Percentiles rank a stretch among this genome's conserved stretches.
These are phyloP conservation scores for Neuroscelio doddi DNA, from an alignment of 2,888 invertebrate species.

Conservation along the genomic window DNA sequence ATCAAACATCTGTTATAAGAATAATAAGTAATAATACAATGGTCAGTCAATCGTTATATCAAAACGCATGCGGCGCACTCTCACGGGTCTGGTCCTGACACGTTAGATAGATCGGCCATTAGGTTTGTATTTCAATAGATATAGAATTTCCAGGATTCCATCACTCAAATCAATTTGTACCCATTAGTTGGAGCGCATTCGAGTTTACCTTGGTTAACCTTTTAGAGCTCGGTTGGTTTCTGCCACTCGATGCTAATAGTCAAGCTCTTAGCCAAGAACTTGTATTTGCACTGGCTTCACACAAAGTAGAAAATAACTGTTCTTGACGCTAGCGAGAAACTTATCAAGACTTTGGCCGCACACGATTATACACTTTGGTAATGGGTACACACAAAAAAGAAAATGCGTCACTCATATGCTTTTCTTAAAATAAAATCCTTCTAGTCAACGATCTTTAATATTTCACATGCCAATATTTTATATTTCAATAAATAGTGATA, in stretches of 20 bases:
- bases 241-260: conserved; percentile 28
- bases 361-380: too few relatives aligned
- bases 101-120: conserved; percentile 70
- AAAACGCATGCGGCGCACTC: conserved; percentile 37
- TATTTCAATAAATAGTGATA: too few relatives aligned
- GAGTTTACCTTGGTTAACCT: conserved; percentile 50
- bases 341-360: conserved; percentile 24
- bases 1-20: too few relatives aligned
- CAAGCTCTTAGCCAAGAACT: conserved; percentile 23
- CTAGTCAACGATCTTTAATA: too few relatives aligned
- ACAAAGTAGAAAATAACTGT: conserved; percentile 31
- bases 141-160: conserved; percentile 68
- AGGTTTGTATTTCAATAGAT: conserved; percentile 65
- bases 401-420: too few relatives aligned
- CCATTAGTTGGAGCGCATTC: conserved; percentile 62
- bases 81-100: conserved; percentile 63
- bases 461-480: too few relatives aligned
- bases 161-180: conserved; percentile 71
- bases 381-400: too few relatives aligned
- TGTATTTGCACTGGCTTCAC: conserved; percentile 24
- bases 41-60: conserved; percentile 39
- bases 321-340: conserved; percentile 26
- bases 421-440: too few relatives aligned
- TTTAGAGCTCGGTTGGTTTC: conserved; percentile 34
- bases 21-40: conserved; percentile 41